These are phyloP conservation scores for Creontiades dilutus DNA, from an alignment of 2,888 invertebrate species.

Conservation along the genomic window DNA sequence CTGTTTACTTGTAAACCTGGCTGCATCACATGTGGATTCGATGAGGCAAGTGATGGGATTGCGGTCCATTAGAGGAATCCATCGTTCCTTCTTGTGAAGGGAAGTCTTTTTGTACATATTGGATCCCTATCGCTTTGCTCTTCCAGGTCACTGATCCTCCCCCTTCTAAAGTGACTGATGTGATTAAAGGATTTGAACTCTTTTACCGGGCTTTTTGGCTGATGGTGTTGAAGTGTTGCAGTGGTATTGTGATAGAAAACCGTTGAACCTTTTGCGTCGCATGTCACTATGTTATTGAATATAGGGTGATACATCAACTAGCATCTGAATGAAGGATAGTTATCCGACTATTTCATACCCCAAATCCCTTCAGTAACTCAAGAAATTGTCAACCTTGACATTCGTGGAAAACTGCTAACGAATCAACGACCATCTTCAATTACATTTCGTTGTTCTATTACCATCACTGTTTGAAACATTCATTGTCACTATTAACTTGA, in stretches of 20 bases:
- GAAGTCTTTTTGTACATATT: not conserved
- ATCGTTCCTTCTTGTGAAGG: not conserved
- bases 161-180: conserved; percentile 2
- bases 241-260: conserved; percentile 49
- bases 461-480: too few species aligned
- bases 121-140: conserved; percentile 5
- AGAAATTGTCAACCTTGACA: too few species aligned
- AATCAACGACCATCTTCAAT: too few species aligned
- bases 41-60: not conserved
- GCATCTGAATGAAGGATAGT: too few species aligned
- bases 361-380: too few species aligned
- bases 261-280: conserved; percentile 33
- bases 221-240: not conserved
- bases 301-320: too few species aligned
- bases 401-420: too few species aligned
- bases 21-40: not conserved
- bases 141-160: not conserved
- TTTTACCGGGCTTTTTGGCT: conserved; percentile 11
- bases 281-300: not conserved
- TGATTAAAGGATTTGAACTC: conserved; percentile 30
- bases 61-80: conserved; percentile 16
- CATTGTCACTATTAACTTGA: too few species aligned
- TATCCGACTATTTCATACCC: too few species aligned
- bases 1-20: too few species aligned
- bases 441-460: too few species aligned